phyloP scores from a whole-genome alignment of 2,797 vertebrate species.

The Manis crassicaudata region DNA sequence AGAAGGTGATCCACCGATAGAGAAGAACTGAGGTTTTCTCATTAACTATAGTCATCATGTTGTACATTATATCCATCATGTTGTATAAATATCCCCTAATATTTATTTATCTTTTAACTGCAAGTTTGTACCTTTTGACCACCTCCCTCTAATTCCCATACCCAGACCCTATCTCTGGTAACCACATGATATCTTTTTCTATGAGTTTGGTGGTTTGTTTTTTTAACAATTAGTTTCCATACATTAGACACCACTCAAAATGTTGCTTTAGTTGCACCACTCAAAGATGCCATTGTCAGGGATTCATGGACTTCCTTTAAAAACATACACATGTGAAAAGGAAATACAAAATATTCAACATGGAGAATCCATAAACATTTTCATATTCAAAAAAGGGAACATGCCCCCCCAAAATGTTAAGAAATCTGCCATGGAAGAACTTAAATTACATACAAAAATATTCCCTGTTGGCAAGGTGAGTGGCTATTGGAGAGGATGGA shows the following conservation, averaged over 20 bases:
- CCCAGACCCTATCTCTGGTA: not conserved
- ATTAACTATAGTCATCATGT: no score
- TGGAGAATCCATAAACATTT: conserved; percentile 2
- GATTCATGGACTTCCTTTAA: not conserved
- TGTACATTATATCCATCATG: no score
- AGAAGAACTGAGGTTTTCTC: not conserved
- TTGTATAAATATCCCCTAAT: no score
- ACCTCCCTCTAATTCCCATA: no score
- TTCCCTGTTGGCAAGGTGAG: not conserved
- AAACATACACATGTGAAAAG: not conserved
- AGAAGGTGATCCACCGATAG: not conserved
- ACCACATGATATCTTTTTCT: not conserved
- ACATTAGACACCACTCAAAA: not conserved
- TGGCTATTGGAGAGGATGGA: not conserved
- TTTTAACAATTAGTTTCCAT: not conserved
- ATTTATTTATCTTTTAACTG: no score
- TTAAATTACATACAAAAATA: not conserved
- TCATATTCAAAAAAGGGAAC: not conserved
- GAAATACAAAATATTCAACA: not conserved
- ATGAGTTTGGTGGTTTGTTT: not conserved
- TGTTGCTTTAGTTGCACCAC: not conserved
- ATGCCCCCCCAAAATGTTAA: not conserved
- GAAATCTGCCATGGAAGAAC: not conserved
- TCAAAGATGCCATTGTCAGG: not conserved
- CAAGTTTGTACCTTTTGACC: no score